Conservation (phyloP, 2,113 vertebrate species). For the Etia nguti region DNA sequence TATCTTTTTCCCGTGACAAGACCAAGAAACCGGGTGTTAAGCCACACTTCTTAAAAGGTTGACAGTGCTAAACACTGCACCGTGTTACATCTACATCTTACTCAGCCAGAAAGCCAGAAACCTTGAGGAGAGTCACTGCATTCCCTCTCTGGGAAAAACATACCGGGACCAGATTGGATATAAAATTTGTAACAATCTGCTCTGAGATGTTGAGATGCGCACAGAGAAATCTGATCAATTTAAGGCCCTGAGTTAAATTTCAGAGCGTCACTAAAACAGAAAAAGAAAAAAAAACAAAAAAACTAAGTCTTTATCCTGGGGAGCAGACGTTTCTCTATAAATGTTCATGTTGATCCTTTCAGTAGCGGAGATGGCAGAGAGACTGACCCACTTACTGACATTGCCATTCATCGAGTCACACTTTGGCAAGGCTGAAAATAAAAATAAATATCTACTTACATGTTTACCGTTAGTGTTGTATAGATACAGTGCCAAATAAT, state of each 20-base stretch:
- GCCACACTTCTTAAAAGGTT: background rate
- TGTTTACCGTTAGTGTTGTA: background rate
- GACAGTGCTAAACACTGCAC: background rate
- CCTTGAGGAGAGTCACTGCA: background rate
- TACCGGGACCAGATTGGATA: background rate
- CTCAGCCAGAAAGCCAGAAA: background rate
- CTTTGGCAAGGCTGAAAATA: background rate
- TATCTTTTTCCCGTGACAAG: background rate
- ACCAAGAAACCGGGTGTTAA: background rate
- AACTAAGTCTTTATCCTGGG: fast-evolving
- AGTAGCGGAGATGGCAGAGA: fast-evolving
- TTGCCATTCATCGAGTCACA: background rate
- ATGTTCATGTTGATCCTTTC: background rate
- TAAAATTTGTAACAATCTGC: background rate
- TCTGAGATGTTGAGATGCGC: fast-evolving
- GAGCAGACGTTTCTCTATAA: background rate
- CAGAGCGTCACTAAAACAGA: background rate
- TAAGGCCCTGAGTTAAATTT: background rate
- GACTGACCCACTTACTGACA: background rate
- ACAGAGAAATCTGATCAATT: background rate
- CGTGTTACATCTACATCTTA: background rate
- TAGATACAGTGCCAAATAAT: background rate
- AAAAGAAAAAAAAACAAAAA: background rate
- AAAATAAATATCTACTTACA: background rate
- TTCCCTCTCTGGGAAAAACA: background rate